Base-by-base conservation (phyloP, 2,113 vertebrate genomes). In the Dinomys branickii region DNA sequence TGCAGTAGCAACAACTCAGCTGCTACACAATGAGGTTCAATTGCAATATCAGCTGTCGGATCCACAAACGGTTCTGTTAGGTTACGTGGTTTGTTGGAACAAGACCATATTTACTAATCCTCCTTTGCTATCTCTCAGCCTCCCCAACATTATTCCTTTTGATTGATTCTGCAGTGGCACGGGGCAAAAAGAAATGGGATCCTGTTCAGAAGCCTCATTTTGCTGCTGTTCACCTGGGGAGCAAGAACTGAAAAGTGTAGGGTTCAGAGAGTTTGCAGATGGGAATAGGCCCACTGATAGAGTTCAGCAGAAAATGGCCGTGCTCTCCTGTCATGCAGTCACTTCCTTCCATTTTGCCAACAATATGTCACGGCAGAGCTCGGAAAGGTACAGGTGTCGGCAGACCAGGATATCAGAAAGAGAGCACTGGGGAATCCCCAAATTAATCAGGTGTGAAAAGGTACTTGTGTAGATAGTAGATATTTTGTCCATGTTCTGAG, bases 51-150 rank as follows among this genome's bases (percentile, higher is more conserved):
- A 95, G 83, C 97, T 98, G 95, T 97, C 96, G 96, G 95, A 97
- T 94, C 56, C 88, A 98, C 97, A 98, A 98, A 98, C 97, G 52
- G 52, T 97, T 98, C 94, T 98, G 90, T 95, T 96, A 96, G 96
- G 85, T 89, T 98, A 94, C 95, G 96, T 59, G 20, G 33, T 91
- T 96, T 97, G 90, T 92, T 96, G 87, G 88, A 98, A 92, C 96
- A 97, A 97, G 65, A 59, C 19, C 13, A 11, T 91, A 69, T 91
- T 96, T 94, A 93, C 85, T 94, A 93, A 84, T 44, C 88, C 33
- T 89, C 77, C 35, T 90, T 54, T 96, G n/a, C 88, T 90, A 13
- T 78, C n/a, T 75, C 24, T 92, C 85, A 59, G 65, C 56, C 20
- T 94, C 90, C 9, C 35, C 24, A 20, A 24, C 22, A 69, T 85